phyloP scores from a whole-genome alignment of 2,888 invertebrate genomes.

The Drosophila lacicola region DNA sequence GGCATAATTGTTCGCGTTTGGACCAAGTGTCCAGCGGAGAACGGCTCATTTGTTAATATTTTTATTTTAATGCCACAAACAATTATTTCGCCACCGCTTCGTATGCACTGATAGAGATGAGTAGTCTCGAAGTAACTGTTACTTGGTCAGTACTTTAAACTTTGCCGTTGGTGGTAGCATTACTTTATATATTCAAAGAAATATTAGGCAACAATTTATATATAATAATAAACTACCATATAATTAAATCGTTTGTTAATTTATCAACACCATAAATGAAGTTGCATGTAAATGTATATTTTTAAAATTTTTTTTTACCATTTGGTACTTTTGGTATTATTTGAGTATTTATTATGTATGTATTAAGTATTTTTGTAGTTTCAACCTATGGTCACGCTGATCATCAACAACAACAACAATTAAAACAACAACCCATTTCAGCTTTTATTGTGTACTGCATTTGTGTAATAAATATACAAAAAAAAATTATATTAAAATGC shows the following conservation, averaged over 20 bases:
- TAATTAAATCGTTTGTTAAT: not conserved
- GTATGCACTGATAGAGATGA: slow-evolving; percentile 28
- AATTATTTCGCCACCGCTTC: slow-evolving; percentile 14
- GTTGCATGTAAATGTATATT: not conserved
- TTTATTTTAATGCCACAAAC: slow-evolving; percentile 21
- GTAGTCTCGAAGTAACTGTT: slow-evolving; percentile 2
- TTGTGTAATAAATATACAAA: slow-evolving; percentile 21
- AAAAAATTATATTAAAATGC: slow-evolving; percentile 87
- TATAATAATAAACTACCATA: not conserved
- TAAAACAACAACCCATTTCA: slow-evolving; percentile 11
- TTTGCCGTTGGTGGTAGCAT: not conserved
- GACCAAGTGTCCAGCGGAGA: slow-evolving; percentile 94
- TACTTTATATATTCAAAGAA: not conserved
- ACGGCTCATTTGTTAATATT: slow-evolving; percentile 86
- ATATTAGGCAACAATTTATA: not conserved
- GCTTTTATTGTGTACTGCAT: slow-evolving; percentile 28
- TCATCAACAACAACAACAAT: slow-evolving; percentile 20
- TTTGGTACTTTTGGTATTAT: slow-evolving; percentile 5
- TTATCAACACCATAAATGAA: not conserved
- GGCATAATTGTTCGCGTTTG: slow-evolving; percentile 91
- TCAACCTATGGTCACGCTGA: slow-evolving; percentile 6
- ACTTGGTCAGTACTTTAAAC: not conserved
- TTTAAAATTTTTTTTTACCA: fast-evolving
- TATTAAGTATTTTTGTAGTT: not conserved
- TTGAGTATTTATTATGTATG: no score